Evolutionary conservation across 2,888 invertebrate species (phyloP).

Genomic region (Dolomedes plantarius): DNA sequence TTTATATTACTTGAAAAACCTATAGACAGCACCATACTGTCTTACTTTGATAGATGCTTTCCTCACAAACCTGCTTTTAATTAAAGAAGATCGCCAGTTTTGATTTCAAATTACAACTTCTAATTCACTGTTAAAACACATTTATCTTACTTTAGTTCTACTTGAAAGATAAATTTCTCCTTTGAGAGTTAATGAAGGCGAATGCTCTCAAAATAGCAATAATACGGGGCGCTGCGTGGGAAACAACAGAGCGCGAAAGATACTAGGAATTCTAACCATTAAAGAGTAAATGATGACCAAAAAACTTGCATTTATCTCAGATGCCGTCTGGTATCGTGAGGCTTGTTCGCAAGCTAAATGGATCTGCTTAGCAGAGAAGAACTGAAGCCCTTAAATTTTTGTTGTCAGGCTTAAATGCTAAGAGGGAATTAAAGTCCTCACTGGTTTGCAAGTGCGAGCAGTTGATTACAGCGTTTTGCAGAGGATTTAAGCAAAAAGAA

Average conservation of each 20-base stretch:
- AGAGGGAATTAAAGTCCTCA: too few relatives aligned
- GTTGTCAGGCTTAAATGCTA: neutral
- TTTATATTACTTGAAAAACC: too few relatives aligned
- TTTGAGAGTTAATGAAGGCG: neutral
- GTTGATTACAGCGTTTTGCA: too few relatives aligned
- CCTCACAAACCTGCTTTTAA: too few relatives aligned
- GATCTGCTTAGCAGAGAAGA: neutral
- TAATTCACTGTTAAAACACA: neutral
- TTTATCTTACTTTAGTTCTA: neutral
- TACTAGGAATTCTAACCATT: neutral
- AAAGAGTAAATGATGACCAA: slow-evolving; percentile 17
- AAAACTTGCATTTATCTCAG: slow-evolving; percentile 54
- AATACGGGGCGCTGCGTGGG: neutral
- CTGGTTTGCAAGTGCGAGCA: too few relatives aligned
- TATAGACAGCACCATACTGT: too few relatives aligned
- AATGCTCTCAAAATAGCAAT: neutral
- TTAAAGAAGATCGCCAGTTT: too few relatives aligned
- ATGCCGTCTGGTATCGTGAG: slow-evolving; percentile 46
- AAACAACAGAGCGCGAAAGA: neutral
- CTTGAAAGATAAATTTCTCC: neutral
- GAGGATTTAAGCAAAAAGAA: too few relatives aligned
- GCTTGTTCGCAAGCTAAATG: slow-evolving; percentile 2
- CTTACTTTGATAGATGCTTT: too few relatives aligned
- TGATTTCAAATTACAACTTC: neutral
- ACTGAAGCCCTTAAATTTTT: neutral